Base-by-base conservation (phyloP, 2,888 invertebrate species). In the Coleophora flavipennella region DNA sequence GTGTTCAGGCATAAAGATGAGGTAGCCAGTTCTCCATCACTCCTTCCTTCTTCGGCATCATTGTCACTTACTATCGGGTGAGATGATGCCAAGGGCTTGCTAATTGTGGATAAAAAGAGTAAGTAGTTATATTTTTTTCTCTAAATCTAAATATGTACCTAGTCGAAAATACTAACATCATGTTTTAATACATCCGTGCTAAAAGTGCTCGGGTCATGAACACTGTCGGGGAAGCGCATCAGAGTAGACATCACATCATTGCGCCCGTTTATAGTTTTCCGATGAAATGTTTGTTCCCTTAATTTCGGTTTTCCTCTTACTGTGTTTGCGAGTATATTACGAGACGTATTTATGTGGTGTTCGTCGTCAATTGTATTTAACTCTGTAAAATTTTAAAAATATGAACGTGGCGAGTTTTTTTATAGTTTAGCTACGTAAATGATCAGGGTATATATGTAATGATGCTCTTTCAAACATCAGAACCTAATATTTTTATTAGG, bases 191-290 rank as follows among this genome's bases (percentile, higher is more conserved):
- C 69, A 45, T 83, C 83, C 0, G 81, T 66, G 35, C 57, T 67
- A 35, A 84, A 81, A 0, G 75, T 67, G 8, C 54, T 55, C 0
- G 64, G 59, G 35, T 83, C 80, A 36, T 83, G 83, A 0, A 52
- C 36, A 0, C 67, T 55, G 1, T 48, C 43, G 0, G 79, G 79
- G 1, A 79, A 46, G 0, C 37, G 2, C 0, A 2, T 1, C 0
- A 66, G 41, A 0, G 51, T 44, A 0, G 12, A 13, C 0, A 43
- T 9, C 3, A 55, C 42, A 1, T 43, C 14, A 2, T 25, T 8
- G 0, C 46, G 41, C 20, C 13, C 13, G 12, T 33, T 7, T 1
- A 12, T 9, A n/a, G 10, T 29, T n/a, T 10, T 29, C 3, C 10
- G 29, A 1, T 4, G 29, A 29, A 10, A 10, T 9, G 29, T 9